Base-by-base conservation (phyloP, 2,888 invertebrate species). In the Drosophila greeni region DNA sequence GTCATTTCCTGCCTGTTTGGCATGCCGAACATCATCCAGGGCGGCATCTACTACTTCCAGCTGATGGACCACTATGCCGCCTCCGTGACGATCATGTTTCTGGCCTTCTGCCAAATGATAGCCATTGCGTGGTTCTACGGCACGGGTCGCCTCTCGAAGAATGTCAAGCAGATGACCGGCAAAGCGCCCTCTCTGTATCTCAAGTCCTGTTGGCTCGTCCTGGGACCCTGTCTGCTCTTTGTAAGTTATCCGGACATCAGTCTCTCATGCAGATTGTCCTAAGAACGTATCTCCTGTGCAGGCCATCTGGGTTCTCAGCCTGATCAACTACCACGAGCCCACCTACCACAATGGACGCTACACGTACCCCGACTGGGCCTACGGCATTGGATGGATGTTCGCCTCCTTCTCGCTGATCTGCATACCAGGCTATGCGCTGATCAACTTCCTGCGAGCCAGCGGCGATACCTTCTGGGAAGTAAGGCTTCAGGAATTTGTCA, bases 61-160 rank as follows among this genome's bases (percentile, higher is more conserved):
- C 88, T 97, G 74, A 94, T 97, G 91, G 97, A 97, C 87, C 95
- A 95, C 86, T 97, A 96, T 87, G 95, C 97, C n/a, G 96, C 96
- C 18, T 95, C 95, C 43, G 93, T 97, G 79, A 95, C 97, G 57
- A 95, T 97, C 54, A 94, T 97, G 90, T 97, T 96, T 86, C 91
- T 97, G 73, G 97, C 97, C 34, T 97, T 97, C 89, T 97, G 97
- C 85, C 97, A 97, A 91, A 94, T 96, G 51, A 94, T 97, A 55
- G 97, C 94, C 9, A 93, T 97, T 66, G 93, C 95, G 6, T 97
- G 97, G 97, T 94, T 96, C 86, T 97, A 97, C 86, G 97, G 97
- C 36, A 94, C 95, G 0, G 92, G 92, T 59, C 91, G 94, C 76
- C 89, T 97, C 65, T 93, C 95, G 8, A 92, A 92, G 81, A 96